Evolutionary conservation across 2,797 vertebrate genomes (phyloP).

Genomic region (Sebastes matsubarae): DNA sequence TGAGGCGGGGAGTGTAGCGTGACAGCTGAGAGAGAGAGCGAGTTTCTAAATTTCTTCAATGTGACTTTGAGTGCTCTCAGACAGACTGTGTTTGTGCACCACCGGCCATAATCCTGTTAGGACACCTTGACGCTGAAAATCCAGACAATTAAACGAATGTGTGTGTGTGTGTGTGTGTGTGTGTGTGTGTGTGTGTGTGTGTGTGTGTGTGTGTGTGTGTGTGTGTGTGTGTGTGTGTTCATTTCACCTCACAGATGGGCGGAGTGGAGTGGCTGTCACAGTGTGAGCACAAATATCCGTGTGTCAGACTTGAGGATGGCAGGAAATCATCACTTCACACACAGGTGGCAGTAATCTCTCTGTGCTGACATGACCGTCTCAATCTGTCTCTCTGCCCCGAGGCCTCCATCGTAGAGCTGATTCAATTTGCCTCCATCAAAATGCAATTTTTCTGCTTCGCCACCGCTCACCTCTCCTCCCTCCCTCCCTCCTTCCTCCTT

Average conservation of each 20-base stretch:
- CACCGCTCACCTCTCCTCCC: constrained; percentile 6
- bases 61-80: constrained; percentile 27
- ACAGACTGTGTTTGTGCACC: background rate
- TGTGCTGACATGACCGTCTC: constrained; percentile 47
- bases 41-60: constrained; percentile 1
- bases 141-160: background rate
- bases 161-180: background rate
- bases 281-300: constrained; percentile 31
- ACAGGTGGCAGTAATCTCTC: constrained; percentile 50
- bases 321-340: constrained; percentile 31
- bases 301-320: background rate
- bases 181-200: background rate
- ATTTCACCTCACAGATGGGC: constrained; percentile 12
- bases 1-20: background rate
- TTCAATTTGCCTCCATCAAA: constrained; percentile 76
- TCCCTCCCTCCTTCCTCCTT: constrained; percentile 2
- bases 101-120: constrained; percentile 53
- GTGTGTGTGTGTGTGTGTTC: background rate
- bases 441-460: constrained; percentile 61
- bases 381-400: constrained; percentile 51
- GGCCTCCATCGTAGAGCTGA: constrained; percentile 53
- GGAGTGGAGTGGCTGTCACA: constrained; percentile 10
- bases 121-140: constrained; percentile 10
- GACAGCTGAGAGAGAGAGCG: background rate
- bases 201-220: background rate